Evolutionary conservation across 2,113 vertebrate species (phyloP).

Genomic region (Poeciliopsis turrubarensis): DNA sequence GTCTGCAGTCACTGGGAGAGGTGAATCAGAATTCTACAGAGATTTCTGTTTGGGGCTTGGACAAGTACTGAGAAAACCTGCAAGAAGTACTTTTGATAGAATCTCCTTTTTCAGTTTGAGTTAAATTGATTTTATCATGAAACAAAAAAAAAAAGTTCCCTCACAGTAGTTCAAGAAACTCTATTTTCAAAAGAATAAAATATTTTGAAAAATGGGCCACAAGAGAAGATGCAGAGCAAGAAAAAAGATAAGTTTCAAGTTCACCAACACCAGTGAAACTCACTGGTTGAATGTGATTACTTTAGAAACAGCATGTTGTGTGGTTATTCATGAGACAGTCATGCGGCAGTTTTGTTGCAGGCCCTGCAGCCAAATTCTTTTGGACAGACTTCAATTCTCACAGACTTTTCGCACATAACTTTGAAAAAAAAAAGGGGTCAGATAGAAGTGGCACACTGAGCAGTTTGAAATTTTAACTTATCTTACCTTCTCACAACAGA

Average conservation of each 20-base stretch:
- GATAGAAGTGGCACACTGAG: neutral
- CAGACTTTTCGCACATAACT: conserved; percentile 11
- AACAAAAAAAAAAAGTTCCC: too few species aligned
- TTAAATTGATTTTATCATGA: neutral
- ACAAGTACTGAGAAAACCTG: neutral
- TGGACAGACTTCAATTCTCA: neutral
- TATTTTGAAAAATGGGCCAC: neutral
- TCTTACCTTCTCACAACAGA: neutral
- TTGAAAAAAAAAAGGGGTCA: neutral
- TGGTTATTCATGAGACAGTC: neutral
- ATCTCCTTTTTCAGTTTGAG: neutral
- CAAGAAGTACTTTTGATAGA: neutral
- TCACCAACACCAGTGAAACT: neutral
- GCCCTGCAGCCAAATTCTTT: neutral
- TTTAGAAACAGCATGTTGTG: neutral
- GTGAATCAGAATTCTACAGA: neutral
- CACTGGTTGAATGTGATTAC: neutral
- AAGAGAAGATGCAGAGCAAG: neutral
- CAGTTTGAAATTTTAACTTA: too few species aligned
- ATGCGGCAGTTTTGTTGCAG: neutral
- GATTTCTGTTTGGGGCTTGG: neutral
- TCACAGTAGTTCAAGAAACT: neutral
- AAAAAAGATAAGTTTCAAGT: neutral
- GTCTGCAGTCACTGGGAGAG: conserved; percentile 4
- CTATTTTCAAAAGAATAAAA: neutral